Conservation (phyloP, 2,113 vertebrate genomes). For the Brevimyrus niger region DNA sequence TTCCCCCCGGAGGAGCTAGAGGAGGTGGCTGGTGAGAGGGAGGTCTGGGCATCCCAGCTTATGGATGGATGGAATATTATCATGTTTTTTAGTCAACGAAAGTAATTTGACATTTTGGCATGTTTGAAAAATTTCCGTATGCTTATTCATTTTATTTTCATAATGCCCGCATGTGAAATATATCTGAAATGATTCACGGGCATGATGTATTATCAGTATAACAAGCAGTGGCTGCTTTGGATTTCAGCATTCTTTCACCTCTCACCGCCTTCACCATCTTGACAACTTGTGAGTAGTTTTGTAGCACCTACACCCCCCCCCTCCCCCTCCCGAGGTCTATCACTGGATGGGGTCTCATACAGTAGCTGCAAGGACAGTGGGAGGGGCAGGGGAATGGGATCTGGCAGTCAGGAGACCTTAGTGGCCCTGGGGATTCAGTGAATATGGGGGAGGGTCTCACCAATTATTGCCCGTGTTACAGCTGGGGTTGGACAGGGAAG, state of each 20-base stretch:
- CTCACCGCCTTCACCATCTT: background rate
- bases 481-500: no score
- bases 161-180: no score
- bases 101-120: background rate
- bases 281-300: background rate
- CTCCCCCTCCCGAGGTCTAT: no score
- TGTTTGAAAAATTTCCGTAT: background rate
- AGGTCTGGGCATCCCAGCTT: background rate
- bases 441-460: background rate
- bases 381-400: background rate
- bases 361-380: background rate
- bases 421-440: background rate
- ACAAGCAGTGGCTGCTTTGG: no score
- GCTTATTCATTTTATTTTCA: no score
- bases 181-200: no score
- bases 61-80: no score
- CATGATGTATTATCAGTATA: no score
- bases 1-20: no score
- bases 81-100: background rate
- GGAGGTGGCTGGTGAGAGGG: no score
- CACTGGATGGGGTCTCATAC: background rate
- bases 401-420: background rate
- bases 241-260: background rate
- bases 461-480: background rate
- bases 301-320: background rate